phyloP scores from a whole-genome alignment of 2,113 vertebrate genomes.

The Lycocorax pyrrhopterus region DNA sequence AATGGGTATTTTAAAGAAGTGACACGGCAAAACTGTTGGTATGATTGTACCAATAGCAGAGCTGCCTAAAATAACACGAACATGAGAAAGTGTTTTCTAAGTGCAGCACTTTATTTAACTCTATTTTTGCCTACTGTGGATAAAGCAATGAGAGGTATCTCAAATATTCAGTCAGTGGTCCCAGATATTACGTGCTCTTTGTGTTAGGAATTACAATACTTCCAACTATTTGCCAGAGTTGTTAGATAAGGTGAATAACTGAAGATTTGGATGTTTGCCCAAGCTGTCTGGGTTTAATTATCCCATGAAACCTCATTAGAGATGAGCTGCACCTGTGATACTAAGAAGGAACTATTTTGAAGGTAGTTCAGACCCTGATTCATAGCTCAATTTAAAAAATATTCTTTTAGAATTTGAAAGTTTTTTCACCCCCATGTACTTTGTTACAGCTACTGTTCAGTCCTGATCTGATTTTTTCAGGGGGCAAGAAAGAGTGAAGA shows the following conservation, averaged over 20 bases:
- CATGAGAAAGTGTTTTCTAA: background rate
- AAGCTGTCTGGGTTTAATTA: conserved; percentile 21
- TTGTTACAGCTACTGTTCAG: background rate
- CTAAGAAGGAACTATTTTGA: background rate
- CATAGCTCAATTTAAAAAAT: background rate
- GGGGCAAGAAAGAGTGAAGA: background rate
- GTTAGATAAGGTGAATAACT: conserved; percentile 19
- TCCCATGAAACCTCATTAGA: conserved; percentile 27
- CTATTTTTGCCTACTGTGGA: background rate
- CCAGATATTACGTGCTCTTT: background rate
- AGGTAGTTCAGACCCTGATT: background rate
- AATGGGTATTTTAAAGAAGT: conserved; percentile 15
- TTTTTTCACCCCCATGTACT: background rate
- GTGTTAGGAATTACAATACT: conserved; percentile 26
- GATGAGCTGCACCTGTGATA: conserved; percentile 9
- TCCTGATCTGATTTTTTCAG: background rate
- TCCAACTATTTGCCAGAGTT: conserved; percentile 1
- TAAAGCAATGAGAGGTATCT: background rate
- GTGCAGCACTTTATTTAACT: background rate
- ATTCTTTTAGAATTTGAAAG: background rate
- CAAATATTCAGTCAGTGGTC: background rate
- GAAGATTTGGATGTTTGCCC: conserved; percentile 28
- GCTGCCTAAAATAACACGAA: conserved; percentile 14
- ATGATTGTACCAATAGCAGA: background rate
- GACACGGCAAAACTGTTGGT: background rate